These are phyloP conservation scores for Rallus crepitans DNA, from an alignment of 2,797 vertebrate species.

Conservation along the genomic window DNA sequence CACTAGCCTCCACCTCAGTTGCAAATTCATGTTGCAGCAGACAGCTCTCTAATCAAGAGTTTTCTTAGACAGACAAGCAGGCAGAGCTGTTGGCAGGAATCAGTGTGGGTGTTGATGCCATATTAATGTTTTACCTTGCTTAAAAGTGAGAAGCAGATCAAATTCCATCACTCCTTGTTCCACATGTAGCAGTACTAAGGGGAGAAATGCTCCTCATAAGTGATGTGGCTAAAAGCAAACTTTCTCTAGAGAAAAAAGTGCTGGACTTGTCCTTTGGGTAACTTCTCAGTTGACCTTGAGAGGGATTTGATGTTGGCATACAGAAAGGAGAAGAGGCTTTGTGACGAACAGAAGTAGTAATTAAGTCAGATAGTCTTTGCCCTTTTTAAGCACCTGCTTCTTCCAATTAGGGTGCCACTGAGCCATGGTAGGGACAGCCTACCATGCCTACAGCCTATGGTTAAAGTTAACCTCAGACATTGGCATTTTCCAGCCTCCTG, in stretches of 20 bases:
- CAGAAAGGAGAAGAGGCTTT: neutral
- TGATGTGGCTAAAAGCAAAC: neutral
- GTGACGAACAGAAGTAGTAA: neutral
- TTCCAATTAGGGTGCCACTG: neutral
- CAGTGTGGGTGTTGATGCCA: neutral
- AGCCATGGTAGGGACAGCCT: neutral
- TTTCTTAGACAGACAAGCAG: neutral
- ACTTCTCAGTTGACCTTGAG: neutral
- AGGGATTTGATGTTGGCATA: neutral
- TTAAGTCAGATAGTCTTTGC: neutral
- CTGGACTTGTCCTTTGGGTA: neutral
- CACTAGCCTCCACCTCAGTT: neutral
- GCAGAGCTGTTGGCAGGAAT: neutral
- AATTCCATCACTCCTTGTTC: neutral
- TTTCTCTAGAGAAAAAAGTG: neutral
- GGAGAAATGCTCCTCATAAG: neutral
- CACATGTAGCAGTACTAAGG: neutral
- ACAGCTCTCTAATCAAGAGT: neutral
- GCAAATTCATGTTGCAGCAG: neutral
- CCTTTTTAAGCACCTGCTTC: neutral
- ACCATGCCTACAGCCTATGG: neutral
- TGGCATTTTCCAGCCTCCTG: neutral
- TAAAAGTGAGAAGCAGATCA: conserved; percentile 4
- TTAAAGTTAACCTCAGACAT: neutral
- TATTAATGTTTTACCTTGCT: conserved; percentile 49